phyloP scores from a whole-genome alignment of 2,888 invertebrate genomes.

The Hermodice carunculata region DNA sequence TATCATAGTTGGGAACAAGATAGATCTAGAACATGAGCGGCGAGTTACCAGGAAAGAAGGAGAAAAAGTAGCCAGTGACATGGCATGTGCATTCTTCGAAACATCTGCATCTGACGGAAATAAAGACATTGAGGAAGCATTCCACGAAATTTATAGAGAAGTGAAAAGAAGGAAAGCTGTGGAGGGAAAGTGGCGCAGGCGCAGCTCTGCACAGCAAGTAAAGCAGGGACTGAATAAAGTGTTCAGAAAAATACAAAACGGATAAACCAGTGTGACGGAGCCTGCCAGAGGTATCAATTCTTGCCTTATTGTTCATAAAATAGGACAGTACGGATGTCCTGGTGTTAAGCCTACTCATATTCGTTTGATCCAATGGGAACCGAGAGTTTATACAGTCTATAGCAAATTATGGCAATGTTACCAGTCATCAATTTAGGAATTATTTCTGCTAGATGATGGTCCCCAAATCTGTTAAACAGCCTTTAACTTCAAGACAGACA shows the following conservation, averaged over 20 bases:
- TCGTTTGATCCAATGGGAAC: no score
- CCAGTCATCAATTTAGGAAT: no score
- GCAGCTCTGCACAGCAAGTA: slow-evolving; percentile 56
- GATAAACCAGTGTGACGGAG: no score
- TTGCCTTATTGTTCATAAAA: no score
- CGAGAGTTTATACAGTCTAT: no score
- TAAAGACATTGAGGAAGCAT: slow-evolving; percentile 63
- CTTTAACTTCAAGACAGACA: no score
- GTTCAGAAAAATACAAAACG: slow-evolving; percentile 19
- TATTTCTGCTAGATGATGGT: no score
- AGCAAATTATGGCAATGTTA: no score
- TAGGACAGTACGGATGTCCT: no score
- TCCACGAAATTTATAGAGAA: slow-evolving; percentile 66
- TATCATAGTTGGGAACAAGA: slow-evolving; percentile 64
- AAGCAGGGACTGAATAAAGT: slow-evolving; percentile 21
- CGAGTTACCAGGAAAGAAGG: slow-evolving; percentile 56
- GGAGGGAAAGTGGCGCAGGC: slow-evolving; percentile 53
- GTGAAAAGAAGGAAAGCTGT: slow-evolving; percentile 58
- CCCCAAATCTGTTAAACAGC: no score
- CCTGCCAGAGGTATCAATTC: no score
- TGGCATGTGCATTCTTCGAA: slow-evolving; percentile 65
- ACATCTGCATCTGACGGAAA: slow-evolving; percentile 66
- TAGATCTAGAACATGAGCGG: slow-evolving; percentile 53
- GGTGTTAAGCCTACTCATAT: no score
- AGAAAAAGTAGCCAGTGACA: slow-evolving; percentile 56